Percentiles rank a stretch among this genome's conserved stretches.
These are phyloP conservation scores for Plotosus lineatus DNA, from an alignment of 2,113 vertebrate genomes.

Conservation along the genomic window DNA sequence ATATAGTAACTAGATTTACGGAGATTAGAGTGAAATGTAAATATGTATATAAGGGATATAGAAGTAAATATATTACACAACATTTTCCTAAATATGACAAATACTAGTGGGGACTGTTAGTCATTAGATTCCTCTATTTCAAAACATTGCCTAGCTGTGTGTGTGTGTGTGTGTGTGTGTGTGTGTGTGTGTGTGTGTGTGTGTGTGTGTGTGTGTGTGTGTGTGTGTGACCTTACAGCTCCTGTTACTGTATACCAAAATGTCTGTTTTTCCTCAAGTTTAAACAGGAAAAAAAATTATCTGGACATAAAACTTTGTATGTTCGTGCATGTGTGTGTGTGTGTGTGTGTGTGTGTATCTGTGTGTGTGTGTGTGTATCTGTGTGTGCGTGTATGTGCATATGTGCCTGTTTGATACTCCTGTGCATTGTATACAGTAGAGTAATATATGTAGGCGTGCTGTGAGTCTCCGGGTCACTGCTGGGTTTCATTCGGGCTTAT, in stretches of 20 bases:
- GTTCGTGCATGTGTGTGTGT: neutral
- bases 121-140: neutral
- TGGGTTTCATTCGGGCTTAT: conserved; percentile 6
- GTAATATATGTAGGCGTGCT: conserved; percentile 4
- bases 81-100: neutral
- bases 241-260: neutral
- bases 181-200: no score
- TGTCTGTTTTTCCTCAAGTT: neutral
- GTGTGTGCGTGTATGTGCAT: neutral
- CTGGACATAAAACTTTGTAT: neutral
- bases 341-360: neutral
- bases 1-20: no score
- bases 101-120: neutral
- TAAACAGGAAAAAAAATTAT: neutral
- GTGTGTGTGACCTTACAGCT: neutral
- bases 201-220: no score
- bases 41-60: no score
- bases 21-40: no score
- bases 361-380: neutral
- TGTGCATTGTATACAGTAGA: neutral
- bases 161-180: no score
- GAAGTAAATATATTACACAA: neutral
- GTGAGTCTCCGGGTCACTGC: conserved; percentile 4
- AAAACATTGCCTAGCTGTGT: neutral
- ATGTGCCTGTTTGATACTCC: no score